phyloP scores from a whole-genome alignment of 2,113 vertebrate genomes.

The Phaetusa simplex region DNA sequence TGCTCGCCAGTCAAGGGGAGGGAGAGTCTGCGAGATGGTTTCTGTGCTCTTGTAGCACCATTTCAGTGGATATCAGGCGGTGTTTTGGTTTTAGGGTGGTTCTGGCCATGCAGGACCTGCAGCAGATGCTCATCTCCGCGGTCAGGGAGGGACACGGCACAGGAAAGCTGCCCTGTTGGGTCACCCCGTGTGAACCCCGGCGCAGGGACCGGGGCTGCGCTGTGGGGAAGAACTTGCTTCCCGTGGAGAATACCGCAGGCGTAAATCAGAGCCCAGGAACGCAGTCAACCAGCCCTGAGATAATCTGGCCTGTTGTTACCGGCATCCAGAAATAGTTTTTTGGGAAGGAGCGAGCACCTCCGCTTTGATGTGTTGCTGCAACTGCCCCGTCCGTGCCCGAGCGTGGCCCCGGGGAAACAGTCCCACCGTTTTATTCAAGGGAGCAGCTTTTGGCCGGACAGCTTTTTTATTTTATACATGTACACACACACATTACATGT shows the following conservation, averaged over 20 bases:
- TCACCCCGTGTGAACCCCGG: neutral
- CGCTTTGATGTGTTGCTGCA: neutral
- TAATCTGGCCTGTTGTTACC: neutral
- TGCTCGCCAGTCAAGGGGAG: neutral
- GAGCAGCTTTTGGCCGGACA: neutral
- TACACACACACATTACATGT: neutral
- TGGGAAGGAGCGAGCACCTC: neutral
- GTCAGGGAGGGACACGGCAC: accelerated
- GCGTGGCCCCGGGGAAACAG: neutral
- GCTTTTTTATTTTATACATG: constrained; percentile 1
- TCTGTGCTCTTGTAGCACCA: neutral
- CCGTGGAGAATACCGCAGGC: neutral
- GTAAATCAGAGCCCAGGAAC: neutral
- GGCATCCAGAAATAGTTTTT: neutral
- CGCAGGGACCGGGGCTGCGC: neutral
- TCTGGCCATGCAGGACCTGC: neutral
- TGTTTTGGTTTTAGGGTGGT: neutral
- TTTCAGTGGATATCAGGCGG: accelerated
- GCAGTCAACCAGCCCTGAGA: neutral
- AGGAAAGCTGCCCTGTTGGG: neutral
- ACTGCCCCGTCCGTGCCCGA: neutral
- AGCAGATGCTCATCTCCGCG: neutral
- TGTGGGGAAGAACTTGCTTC: neutral
- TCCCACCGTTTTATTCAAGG: neutral
- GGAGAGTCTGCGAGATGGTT: neutral